Evolutionary conservation across 1,140 invertebrate species (phyloP), one percentile per base, ranked within the genome.

Genomic region (Drosophila jambulina): DNA sequence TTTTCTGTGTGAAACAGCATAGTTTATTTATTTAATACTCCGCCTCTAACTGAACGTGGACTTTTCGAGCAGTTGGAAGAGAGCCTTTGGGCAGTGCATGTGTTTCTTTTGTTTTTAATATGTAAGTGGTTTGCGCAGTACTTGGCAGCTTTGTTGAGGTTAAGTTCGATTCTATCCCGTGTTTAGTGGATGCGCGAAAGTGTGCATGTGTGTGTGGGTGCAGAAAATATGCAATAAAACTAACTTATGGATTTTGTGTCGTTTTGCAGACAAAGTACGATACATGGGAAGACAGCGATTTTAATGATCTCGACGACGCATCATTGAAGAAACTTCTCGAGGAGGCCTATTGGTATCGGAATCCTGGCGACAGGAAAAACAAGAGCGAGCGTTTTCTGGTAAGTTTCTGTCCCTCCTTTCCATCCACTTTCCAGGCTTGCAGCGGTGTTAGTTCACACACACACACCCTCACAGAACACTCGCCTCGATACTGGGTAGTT

Each of bases 321-420:
- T 94, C 95, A 87, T 92, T 96, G 63, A 95, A 95, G 82, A 94
- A 95, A 72, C 93, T 96, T 42, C 92, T 96, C 63, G 95, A 96
- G 78, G 96, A 96, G 94, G 96, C 95, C 56, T 94, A 95, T 78
- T 95, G 94, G 68, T 96, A 96, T 88, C 96, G 96, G 82, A 94
- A 94, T 82, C 95, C 95, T 46, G 95, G 95, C 93, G 95, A 96
- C 91, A 93, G 94, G 76, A 95, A 95, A 93, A 95, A 95, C 88
- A 96, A 96, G 92, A 96, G 95, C 77, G 93, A 94, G 93, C 94
- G 96, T 49, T 96, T 96, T 91, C 95, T 95, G 93, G 95, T 96
- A 93, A 94, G 92, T 91, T 32, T 0, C 5, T n/a, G 2, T 9
- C 29, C 32, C 4, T 10, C 25, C 5, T 6, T 23, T 19, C 10